These are phyloP conservation scores for Stictonetta naevosa DNA, from an alignment of 2,113 vertebrate species.

Conservation along the genomic window DNA sequence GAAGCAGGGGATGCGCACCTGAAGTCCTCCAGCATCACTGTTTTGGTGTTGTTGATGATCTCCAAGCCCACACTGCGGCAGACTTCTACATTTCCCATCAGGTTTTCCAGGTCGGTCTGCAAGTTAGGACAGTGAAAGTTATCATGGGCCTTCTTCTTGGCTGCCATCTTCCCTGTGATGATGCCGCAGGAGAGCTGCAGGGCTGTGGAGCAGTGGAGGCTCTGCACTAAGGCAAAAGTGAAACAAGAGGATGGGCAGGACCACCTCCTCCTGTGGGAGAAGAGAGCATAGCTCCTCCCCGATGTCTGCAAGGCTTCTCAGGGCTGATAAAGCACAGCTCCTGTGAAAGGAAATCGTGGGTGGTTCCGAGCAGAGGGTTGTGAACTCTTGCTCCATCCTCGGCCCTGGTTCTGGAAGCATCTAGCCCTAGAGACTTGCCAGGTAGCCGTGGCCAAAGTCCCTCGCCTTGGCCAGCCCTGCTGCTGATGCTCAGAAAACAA, in stretches of 20 bases:
- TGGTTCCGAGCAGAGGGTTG: neutral
- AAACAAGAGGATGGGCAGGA: neutral
- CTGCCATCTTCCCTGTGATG: too few relatives aligned
- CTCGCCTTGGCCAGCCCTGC: neutral
- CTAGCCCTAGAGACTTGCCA: neutral
- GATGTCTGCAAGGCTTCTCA: neutral
- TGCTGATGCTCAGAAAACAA: neutral
- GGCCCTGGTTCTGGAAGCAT: neutral
- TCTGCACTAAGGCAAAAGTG: too few relatives aligned
- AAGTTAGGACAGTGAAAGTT: too few relatives aligned
- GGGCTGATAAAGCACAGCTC: neutral
- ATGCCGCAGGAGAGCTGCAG: neutral
- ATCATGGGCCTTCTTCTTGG: neutral
- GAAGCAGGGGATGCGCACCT: neutral
- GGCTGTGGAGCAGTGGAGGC: neutral
- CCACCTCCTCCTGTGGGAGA: neutral
- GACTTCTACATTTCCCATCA: neutral
- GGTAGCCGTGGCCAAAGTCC: neutral
- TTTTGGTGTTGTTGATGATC: neutral
- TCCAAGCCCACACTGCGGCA: neutral
- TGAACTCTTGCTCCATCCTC: neutral
- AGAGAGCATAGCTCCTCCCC: neutral
- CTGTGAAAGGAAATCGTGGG: neutral
- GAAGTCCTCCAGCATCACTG: neutral
- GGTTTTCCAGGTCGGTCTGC: neutral